These are phyloP conservation scores for Yponomeuta cagnagella DNA, from an alignment of 2,888 invertebrate genomes.

Conservation along the genomic window DNA sequence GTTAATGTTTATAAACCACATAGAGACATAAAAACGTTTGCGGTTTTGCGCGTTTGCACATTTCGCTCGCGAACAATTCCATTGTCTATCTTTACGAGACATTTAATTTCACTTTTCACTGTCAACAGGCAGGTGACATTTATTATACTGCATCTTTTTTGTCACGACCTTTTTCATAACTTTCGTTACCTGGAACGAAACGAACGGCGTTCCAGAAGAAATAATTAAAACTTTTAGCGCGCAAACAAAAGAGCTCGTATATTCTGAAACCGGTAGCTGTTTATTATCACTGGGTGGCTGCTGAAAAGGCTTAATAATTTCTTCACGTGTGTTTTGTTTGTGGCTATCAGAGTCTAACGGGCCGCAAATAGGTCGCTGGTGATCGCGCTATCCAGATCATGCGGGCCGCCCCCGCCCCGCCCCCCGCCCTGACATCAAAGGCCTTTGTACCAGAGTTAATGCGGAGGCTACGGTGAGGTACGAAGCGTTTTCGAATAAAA, in stretches of 20 bases:
- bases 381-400: conserved; percentile 71
- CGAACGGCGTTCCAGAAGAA: no score
- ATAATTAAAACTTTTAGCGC: no score
- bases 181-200: no score
- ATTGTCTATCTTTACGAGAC: conserved; percentile 52
- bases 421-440: conserved; percentile 52
- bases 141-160: not conserved
- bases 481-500: conserved; percentile 25
- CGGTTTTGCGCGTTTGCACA: conserved; percentile 45
- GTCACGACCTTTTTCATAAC: no score
- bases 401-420: conserved; percentile 60
- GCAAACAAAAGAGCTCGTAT: no score
- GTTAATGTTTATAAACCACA: conserved; percentile 33
- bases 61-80: conserved; percentile 43
- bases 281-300: not conserved
- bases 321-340: conserved; percentile 72
- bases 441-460: conserved; percentile 63
- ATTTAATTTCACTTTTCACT: conserved; percentile 43
- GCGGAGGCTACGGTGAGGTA: conserved; percentile 26
- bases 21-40: conserved; percentile 37
- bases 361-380: conserved; percentile 69
- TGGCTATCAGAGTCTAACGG: conserved; percentile 73
- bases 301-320: conserved; percentile 57
- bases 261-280: no score
- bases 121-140: conserved; percentile 10